These are phyloP conservation scores for Neodon shergylaensis DNA, from an alignment of 2,113 vertebrate genomes.

Conservation along the genomic window DNA sequence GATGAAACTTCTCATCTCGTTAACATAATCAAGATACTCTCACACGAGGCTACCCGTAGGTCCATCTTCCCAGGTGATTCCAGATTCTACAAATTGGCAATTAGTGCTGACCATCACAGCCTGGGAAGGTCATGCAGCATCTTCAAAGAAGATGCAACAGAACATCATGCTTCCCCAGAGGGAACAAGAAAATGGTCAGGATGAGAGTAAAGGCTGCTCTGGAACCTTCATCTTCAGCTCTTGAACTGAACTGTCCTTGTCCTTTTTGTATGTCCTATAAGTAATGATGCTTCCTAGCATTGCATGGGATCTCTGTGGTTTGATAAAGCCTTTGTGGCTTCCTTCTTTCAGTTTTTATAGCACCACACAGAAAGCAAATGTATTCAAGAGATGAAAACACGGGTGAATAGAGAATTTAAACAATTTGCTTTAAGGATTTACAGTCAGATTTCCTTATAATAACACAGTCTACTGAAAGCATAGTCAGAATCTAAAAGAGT, in stretches of 20 bases:
- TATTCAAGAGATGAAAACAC: not conserved
- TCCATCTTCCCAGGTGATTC: not conserved
- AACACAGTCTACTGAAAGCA: not conserved
- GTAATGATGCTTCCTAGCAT: not conserved
- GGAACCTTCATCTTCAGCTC: not conserved
- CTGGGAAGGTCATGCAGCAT: not conserved
- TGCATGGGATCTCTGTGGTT: not conserved
- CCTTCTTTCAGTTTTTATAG: not conserved
- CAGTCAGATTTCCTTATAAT: not conserved
- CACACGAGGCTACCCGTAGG: not conserved
- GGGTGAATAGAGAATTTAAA: not conserved
- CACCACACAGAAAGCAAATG: not conserved
- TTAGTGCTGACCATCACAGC: not conserved
- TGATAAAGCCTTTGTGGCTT: not conserved
- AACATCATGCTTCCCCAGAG: not conserved
- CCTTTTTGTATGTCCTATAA: not conserved
- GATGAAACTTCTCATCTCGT: no score
- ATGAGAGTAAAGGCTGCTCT: not conserved
- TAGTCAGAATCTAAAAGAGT: no score
- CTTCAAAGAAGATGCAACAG: not conserved
- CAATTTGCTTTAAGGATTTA: not conserved
- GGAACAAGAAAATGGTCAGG: not conserved
- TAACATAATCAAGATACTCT: no score
- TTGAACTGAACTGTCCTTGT: not conserved
- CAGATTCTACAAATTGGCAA: not conserved